A percentile compares a stretch with the other conserved stretches of the same genome.
phyloP scores from a whole-genome alignment of 2,888 invertebrate species.

The Ypsolopha scabrella region DNA sequence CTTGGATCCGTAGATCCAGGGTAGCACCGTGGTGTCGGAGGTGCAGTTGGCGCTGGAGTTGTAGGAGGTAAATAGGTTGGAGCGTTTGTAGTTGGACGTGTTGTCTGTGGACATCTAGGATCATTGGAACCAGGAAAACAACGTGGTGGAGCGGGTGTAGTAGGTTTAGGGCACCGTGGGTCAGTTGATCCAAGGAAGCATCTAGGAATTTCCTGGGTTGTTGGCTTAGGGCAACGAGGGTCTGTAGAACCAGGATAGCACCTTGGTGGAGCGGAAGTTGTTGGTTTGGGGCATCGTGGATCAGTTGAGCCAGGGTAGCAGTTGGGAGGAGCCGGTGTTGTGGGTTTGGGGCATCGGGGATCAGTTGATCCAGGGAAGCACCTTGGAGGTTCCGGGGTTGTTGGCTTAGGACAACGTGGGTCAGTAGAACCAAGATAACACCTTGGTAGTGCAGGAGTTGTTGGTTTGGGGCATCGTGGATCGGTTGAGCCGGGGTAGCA shows the following conservation, averaged over 20 bases:
- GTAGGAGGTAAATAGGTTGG: conserved; percentile 22
- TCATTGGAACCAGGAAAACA: conserved; percentile 27
- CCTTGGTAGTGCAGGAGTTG: conserved; percentile 17
- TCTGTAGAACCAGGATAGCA: conserved; percentile 21
- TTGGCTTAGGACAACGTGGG: conserved; percentile 21
- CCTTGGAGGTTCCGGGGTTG: conserved; percentile 8
- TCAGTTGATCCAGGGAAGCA: conserved; percentile 30
- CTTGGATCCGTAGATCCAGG: conserved; percentile 20
- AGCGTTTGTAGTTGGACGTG: conserved; percentile 14
- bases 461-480: conserved; percentile 26
- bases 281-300: conserved; percentile 28
- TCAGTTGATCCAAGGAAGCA: conserved; percentile 23
- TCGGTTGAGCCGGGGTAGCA: conserved; percentile 22
- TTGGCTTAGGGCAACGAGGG: conserved; percentile 16
- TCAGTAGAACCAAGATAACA: conserved; percentile 17
- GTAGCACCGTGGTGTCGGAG: conserved; percentile 16
- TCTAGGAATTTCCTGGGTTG: conserved; percentile 21
- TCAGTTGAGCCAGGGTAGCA: conserved; percentile 36
- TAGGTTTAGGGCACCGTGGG: conserved; percentile 24
- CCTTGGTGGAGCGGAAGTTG: conserved; percentile 10
- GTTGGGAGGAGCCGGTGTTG: conserved; percentile 13
- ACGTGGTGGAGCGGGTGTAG: conserved; percentile 15
- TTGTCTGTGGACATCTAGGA: conserved; percentile 27
- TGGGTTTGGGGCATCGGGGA: conserved; percentile 15
- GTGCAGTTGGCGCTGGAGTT: conserved; percentile 20